Evolutionary conservation across 2,888 invertebrate species (phyloP), one percentile per base, ranked within the genome.

Genomic region (Fabriciana adippe): DNA sequence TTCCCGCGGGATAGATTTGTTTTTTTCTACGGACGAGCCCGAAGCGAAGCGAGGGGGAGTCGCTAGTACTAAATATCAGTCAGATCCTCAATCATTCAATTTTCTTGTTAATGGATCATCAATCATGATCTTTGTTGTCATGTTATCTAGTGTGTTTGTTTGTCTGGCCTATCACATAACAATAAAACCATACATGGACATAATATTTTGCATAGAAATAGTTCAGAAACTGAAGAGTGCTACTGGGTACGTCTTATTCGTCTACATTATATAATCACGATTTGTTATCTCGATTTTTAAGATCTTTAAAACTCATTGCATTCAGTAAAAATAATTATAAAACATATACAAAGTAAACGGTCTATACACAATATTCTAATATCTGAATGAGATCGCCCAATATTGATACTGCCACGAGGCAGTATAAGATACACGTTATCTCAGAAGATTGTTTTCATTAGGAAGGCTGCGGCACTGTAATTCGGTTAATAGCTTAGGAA

Each of bases 381-480:
- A 15, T 45, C 26, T 15, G 11, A 26, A 15, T n/a, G 47, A 59
- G 47, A 26, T 26, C 26, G 6, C 2, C 57, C 8, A 21, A 57
- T 59, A 61, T 60, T 48, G 60, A n/a, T 51, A 15, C n/a, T n/a
- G n/a, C n/a, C n/a, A n/a, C 16, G 35, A 3, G 50, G 31, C 31
- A 60, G 31, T 14, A 60, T 35, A 35, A 60, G 50, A 60, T 48
- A 18, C 35, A 16, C 35, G 50, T 51, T 60, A 60, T 50, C 60
- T 31, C 6, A 13, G 51, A 51, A 51, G 18, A 60, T 60, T 18
- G 60, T 51, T 60, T 60, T 60, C 60, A 60, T 60, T 60, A 60
- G 35, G 31, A 31, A 11, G 15, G 13, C 16, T 16, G 15, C 16
- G 50, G 16, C 50, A 50, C 50, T n/a, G 50, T 50, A 50, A 50